phyloP scores from a whole-genome alignment of 1,140 invertebrate species.

The Bombus terrestris region DNA sequence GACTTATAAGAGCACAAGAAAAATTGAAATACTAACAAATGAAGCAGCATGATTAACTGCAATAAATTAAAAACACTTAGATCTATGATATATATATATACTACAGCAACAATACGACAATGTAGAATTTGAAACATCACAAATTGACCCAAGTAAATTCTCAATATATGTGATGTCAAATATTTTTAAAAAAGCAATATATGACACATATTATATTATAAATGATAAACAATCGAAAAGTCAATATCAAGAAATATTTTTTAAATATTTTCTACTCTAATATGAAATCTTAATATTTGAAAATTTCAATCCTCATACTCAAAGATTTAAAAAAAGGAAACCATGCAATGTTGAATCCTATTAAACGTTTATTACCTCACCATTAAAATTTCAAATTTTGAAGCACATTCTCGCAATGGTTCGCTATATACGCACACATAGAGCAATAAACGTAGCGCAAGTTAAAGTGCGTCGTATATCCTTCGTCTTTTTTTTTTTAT shows the following conservation, averaged over 20 bases:
- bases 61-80: conserved; percentile 7
- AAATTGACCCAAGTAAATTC: neutral
- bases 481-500: conserved; percentile 1
- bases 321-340: neutral
- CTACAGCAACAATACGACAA: neutral
- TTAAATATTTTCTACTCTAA: neutral
- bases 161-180: conserved; percentile 1
- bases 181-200: neutral
- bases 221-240: neutral
- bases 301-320: neutral
- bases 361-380: conserved; percentile 70
- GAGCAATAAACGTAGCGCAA: conserved; percentile 58
- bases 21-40: neutral
- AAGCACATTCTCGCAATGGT: conserved; percentile 54
- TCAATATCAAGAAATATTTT: no score
- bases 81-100: neutral
- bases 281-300: neutral
- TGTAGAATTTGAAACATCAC: neutral
- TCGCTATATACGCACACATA: conserved; percentile 46
- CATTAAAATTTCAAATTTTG: conserved; percentile 66
- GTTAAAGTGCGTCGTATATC: conserved; percentile 28
- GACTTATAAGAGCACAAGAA: neutral
- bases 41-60: neutral
- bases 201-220: neutral
- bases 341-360: conserved; percentile 56